A percentile compares a stretch with the other conserved stretches of the same genome.
Conservation (phyloP, 2,797 vertebrate genomes). For the Natrix natrix region DNA sequence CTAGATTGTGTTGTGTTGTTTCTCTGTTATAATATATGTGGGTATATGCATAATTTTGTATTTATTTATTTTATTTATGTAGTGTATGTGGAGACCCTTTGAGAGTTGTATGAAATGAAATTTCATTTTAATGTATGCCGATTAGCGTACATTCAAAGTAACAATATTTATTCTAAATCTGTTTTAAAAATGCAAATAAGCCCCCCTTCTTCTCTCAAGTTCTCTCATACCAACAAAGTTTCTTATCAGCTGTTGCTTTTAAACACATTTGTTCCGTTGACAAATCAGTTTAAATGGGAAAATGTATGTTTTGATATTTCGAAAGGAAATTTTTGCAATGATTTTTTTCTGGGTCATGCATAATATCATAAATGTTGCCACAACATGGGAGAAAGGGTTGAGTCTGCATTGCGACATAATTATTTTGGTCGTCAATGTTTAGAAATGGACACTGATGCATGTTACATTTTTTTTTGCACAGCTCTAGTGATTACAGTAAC, state of each 20-base stretch:
- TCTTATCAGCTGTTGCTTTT: background rate
- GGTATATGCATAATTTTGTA: no score
- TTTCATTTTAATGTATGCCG: background rate
- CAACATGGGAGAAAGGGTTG: background rate
- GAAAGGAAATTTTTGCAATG: background rate
- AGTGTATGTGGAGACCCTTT: no score
- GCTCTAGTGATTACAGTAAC: background rate
- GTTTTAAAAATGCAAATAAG: background rate
- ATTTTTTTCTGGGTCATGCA: background rate
- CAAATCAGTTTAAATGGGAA: background rate
- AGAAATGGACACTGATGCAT: background rate
- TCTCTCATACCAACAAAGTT: background rate
- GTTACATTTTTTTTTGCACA: background rate
- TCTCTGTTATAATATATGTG: no score
- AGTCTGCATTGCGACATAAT: background rate
- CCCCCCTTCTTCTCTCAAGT: background rate
- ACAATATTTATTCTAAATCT: no score
- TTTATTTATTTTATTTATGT: no score
- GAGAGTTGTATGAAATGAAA: no score
- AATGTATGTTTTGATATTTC: background rate
- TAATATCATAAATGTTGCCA: background rate
- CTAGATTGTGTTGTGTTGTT: no score
- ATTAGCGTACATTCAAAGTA: no score
- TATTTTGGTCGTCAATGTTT: background rate
- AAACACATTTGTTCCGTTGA: background rate